A percentile compares a stretch with the other conserved stretches of the same genome.
These are phyloP conservation scores for Huso huso DNA, from an alignment of 2,797 vertebrate species.

Conservation along the genomic window DNA sequence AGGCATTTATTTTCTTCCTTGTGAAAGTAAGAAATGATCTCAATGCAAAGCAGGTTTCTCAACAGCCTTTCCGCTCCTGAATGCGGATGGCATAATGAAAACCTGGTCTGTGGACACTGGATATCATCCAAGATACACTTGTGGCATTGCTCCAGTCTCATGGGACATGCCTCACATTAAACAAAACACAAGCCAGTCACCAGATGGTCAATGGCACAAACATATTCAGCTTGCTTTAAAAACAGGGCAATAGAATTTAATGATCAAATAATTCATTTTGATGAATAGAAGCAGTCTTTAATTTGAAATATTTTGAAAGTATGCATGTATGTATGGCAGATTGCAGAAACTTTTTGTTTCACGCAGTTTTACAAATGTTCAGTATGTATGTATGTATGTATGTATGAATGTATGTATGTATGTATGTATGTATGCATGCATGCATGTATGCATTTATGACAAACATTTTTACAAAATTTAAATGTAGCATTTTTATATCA, in stretches of 20 bases:
- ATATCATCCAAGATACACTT: constrained; percentile 68
- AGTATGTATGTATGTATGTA: too few species aligned
- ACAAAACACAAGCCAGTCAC: constrained; percentile 73
- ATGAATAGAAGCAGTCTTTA: too few species aligned
- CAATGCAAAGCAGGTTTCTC: constrained; percentile 65
- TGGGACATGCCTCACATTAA: constrained; percentile 74
- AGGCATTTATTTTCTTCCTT: constrained; percentile 59
- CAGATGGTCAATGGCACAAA: constrained; percentile 75
- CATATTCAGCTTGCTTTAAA: constrained; percentile 70
- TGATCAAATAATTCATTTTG: too few species aligned
- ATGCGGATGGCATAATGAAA: constrained; percentile 71
- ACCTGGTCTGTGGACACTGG: constrained; percentile 78
- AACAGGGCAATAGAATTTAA: constrained; percentile 7
- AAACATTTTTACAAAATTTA: too few species aligned
- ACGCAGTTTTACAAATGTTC: too few species aligned
- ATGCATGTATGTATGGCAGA: too few species aligned
- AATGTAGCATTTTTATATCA: too few species aligned
- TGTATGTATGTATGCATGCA: too few species aligned
- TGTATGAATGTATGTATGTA: too few species aligned
- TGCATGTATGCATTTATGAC: too few species aligned
- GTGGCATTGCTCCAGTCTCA: constrained; percentile 66
- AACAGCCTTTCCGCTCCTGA: constrained; percentile 66
- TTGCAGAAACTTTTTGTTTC: too few species aligned
- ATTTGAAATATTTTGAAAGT: too few species aligned
- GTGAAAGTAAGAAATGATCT: constrained; percentile 64